Evolutionary conservation across 2,888 invertebrate species (phyloP).

Genomic region (Drosophila neutralis): DNA sequence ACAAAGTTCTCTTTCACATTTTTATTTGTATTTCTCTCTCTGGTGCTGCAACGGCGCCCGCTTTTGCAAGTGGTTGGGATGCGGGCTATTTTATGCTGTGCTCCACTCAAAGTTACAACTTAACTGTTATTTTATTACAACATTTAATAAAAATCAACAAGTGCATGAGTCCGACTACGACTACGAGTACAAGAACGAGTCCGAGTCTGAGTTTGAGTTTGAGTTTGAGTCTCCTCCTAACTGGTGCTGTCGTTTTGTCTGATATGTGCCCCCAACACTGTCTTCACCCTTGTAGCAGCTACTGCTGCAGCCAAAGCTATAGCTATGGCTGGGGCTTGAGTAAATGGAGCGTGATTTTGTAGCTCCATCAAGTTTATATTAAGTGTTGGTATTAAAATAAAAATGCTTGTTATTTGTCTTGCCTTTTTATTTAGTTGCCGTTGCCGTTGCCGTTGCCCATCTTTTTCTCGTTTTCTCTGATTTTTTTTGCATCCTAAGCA

Average conservation of each 20-base stretch:
- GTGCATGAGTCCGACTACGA: constrained; percentile 69
- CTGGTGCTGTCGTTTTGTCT: constrained; percentile 9
- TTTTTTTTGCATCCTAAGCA: constrained; percentile 55
- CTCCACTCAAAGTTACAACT: constrained; percentile 80
- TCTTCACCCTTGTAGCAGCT: constrained; percentile 34
- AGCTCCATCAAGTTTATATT: constrained; percentile 81
- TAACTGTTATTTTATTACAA: constrained; percentile 81
- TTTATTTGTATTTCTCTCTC: constrained; percentile 31
- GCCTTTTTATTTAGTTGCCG: constrained; percentile 70
- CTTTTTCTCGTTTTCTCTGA: constrained; percentile 15
- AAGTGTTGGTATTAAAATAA: constrained; percentile 81
- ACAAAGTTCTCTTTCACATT: constrained; percentile 40
- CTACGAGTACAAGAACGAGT: neutral
- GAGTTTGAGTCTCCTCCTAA: constrained; percentile 5
- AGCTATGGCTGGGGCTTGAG: constrained; percentile 57
- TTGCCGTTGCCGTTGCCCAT: constrained; percentile 17
- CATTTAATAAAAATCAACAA: constrained; percentile 81
- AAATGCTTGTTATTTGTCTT: constrained; percentile 80
- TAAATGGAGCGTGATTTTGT: constrained; percentile 81
- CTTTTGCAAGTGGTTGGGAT: constrained; percentile 42
- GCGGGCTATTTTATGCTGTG: constrained; percentile 61
- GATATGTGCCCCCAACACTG: constrained; percentile 19
- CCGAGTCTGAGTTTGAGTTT: constrained; percentile 35
- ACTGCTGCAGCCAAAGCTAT: constrained; percentile 10
- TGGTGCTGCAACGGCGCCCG: constrained; percentile 17